These are phyloP conservation scores for Gadus macrocephalus DNA, from an alignment of 2,113 vertebrate genomes.

Conservation along the genomic window DNA sequence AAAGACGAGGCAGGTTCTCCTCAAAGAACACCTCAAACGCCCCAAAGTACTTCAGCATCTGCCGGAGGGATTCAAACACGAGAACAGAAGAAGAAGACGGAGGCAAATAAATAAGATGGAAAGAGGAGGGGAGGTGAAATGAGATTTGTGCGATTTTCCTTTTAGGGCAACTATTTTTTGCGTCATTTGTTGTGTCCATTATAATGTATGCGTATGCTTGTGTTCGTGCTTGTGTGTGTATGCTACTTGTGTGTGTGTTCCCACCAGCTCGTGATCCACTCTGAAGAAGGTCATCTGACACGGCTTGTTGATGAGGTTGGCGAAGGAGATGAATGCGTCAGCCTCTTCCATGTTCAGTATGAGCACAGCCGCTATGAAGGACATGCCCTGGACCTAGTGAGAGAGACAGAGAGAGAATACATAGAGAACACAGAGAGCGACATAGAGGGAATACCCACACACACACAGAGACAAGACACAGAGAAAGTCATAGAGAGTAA, in stretches of 20 bases:
- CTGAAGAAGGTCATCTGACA: slow-evolving; percentile 98
- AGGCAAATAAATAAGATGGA: background rate
- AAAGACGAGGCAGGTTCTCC: slow-evolving; percentile 95
- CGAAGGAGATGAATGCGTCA: slow-evolving; percentile 97
- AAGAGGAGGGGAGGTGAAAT: background rate
- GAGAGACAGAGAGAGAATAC: slow-evolving; percentile 8
- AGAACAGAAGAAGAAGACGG: background rate
- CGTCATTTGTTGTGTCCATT: background rate
- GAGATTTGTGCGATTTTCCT: background rate
- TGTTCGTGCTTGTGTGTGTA: background rate
- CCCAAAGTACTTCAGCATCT: slow-evolving; percentile 99
- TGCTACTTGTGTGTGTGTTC: background rate
- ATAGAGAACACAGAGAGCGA: slow-evolving; percentile 58
- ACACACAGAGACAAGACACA: slow-evolving; percentile 6
- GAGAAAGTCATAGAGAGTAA: slow-evolving; percentile 58
- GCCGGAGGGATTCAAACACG: background rate
- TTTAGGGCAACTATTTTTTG: background rate
- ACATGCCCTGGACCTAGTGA: slow-evolving; percentile 95
- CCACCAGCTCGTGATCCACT: slow-evolving; percentile 95
- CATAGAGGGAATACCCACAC: slow-evolving; percentile 15
- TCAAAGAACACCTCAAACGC: slow-evolving; percentile 98
- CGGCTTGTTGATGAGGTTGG: slow-evolving; percentile 97
- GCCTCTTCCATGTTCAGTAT: slow-evolving; percentile 97
- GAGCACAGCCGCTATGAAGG: slow-evolving; percentile 96
- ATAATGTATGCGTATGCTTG: background rate